Evolutionary conservation across 2,113 vertebrate species (phyloP), one percentile per base, ranked within the genome.

Genomic region (Chaetops frenatus): DNA sequence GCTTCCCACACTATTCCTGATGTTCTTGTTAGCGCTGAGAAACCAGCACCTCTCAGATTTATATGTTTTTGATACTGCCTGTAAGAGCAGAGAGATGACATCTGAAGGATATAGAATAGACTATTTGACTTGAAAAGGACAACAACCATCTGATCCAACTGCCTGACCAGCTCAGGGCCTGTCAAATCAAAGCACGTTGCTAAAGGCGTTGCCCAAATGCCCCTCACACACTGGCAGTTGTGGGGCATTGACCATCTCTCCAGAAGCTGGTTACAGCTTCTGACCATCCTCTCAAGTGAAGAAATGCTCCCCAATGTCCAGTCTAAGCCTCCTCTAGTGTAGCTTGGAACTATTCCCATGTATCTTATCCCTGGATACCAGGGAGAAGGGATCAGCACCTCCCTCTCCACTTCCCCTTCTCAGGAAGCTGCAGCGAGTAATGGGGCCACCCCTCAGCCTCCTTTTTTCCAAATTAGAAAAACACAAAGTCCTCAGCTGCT

Each of bases 361-460:
- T 4, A 12, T 35, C 12, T 22, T 45, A 3, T 12, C 47, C 15
- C 15, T 71, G 28, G 36, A 40, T 33, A 47, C 1, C 0, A 50
- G 24, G 25, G 61, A 85, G 21, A 57, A 48, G 24, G 40, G 42
- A 57, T 35, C 20, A 16, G 51, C 25, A 48, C 15, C 12, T 69
- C 21, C 12, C 18, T 84, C 47, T 45, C 66, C 53, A 50, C 17
- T 15, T 64, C 15, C 29, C 24, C 29, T 56, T 48, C 57, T 35
- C 22, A 50, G 42, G 42, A 72, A 64, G 48, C 42, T 56, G 57
- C 15, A 48, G 38, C 48, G 29, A 80, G 35, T 13, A 47, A 40
- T 0, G 0, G 44, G 24, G 20, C 31, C 0, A 0, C 7, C n/a
- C 11, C 29, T 71, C 74, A 64, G 42, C 35, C 31, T 62, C 50